Conservation (phyloP, 2,797 vertebrate species). For the Xiphophorus birchmanni region DNA sequence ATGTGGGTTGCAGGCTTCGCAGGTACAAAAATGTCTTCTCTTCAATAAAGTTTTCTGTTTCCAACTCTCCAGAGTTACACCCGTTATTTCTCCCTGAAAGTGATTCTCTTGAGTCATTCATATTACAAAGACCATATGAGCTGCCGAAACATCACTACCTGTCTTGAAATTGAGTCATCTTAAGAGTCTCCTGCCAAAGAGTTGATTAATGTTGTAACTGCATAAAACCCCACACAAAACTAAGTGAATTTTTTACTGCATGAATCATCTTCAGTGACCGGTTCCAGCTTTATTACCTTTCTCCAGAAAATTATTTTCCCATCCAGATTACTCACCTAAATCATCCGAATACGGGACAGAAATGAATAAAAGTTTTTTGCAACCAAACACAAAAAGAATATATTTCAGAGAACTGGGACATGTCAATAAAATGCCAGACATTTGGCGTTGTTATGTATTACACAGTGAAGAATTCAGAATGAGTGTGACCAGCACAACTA, state of each 20-base stretch:
- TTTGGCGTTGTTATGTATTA: constrained; percentile 27
- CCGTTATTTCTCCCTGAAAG: constrained; percentile 20
- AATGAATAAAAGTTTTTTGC: constrained; percentile 40
- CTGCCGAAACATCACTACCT: constrained; percentile 36
- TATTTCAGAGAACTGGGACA: constrained; percentile 24
- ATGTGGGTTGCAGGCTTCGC: constrained; percentile 11
- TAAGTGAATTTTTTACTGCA: constrained; percentile 22
- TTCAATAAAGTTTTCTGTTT: constrained; percentile 13
- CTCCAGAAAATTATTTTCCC: constrained; percentile 36
- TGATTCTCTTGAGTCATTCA: constrained; percentile 35
- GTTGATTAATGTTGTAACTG: constrained; percentile 47
- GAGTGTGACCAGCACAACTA: not conserved
- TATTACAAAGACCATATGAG: constrained; percentile 39
- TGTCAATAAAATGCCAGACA: constrained; percentile 27
- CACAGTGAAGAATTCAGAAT: constrained; percentile 5
- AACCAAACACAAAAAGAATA: constrained; percentile 7
- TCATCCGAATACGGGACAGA: constrained; percentile 23
- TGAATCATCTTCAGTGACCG: constrained; percentile 43
- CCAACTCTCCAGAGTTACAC: constrained; percentile 19
- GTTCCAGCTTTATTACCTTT: constrained; percentile 33
- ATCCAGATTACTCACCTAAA: constrained; percentile 40
- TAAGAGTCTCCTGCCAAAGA: constrained; percentile 45
- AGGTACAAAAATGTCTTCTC: constrained; percentile 14
- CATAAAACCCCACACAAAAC: constrained; percentile 47
- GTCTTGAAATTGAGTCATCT: constrained; percentile 34